A percentile compares a stretch with the other conserved stretches of the same genome.
Evolutionary conservation across 2,888 invertebrate genomes (phyloP).

Genomic region (Kuschelorhynchus macadamiae): DNA sequence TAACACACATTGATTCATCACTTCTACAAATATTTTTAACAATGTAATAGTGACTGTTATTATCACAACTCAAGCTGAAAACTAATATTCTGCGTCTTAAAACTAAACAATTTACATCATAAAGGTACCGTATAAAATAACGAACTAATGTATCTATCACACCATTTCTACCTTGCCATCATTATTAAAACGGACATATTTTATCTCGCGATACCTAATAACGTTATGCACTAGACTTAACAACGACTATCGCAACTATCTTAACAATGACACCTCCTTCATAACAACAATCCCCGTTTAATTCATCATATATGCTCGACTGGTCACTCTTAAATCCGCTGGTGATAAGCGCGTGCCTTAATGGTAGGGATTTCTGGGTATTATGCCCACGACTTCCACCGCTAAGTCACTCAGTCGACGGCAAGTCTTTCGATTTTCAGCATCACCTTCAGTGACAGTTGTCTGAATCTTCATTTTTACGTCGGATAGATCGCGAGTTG

Average conservation of each 20-base stretch:
- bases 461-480: constrained; percentile 12
- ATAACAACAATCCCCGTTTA: constrained; percentile 39
- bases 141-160: constrained; percentile 9
- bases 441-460: constrained; percentile 19
- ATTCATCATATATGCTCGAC: constrained; percentile 44
- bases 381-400: constrained; percentile 44
- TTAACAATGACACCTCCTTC: constrained; percentile 46
- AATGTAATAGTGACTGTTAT: too few relatives aligned
- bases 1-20: too few relatives aligned
- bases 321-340: constrained; percentile 44
- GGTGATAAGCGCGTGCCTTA: constrained; percentile 45
- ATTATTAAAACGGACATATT: constrained; percentile 21
- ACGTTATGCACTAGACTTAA: constrained; percentile 22
- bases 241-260: constrained; percentile 33
- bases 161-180: constrained; percentile 15
- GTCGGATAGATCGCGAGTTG: constrained; percentile 26
- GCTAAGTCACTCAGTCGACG: constrained; percentile 40
- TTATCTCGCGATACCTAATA: constrained; percentile 21
- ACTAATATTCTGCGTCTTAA: too few relatives aligned
- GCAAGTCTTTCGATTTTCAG: constrained; percentile 32
- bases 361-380: constrained; percentile 47
- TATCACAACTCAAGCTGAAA: too few relatives aligned
- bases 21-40: too few relatives aligned
- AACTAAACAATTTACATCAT: too few relatives aligned
- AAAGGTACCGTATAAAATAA: background rate